Percentiles rank a stretch among this genome's conserved stretches.
Conservation (phyloP, 2,113 vertebrate genomes). For the Mola mola region DNA sequence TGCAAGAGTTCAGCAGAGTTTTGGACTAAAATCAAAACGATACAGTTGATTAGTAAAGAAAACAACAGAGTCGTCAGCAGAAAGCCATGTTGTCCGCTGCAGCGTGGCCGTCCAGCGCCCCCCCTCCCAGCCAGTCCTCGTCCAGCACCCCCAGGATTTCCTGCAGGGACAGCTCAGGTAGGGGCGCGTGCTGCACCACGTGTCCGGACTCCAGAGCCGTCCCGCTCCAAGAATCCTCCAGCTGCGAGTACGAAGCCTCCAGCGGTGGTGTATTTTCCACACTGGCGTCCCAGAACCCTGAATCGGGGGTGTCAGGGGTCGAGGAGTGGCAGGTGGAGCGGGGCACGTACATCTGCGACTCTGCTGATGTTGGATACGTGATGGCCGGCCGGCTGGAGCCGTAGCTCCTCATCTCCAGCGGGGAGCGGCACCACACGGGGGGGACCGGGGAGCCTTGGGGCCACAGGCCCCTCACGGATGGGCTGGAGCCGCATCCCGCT, state of each 20-base stretch:
- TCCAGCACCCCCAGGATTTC: constrained; percentile 76
- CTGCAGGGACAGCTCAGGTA: constrained; percentile 77
- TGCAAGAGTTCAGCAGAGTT: no score
- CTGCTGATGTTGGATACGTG: constrained; percentile 45
- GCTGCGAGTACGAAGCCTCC: constrained; percentile 24
- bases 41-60: constrained; percentile 33
- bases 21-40: constrained; percentile 21
- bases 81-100: constrained; percentile 31
- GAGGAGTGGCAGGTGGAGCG: constrained; percentile 35
- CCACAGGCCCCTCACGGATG: constrained; percentile 53
- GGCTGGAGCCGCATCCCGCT: constrained; percentile 19
- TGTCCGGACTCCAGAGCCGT: constrained; percentile 2
- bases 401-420: constrained; percentile 47
- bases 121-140: constrained; percentile 70
- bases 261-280: constrained; percentile 39
- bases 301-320: constrained; percentile 71
- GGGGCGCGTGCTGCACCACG: constrained; percentile 30
- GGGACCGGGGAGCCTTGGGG: constrained; percentile 27
- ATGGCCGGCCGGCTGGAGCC: constrained; percentile 18
- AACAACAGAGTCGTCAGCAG: constrained; percentile 29
- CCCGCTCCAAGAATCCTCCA: constrained; percentile 53
- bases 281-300: constrained; percentile 68
- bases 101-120: constrained; percentile 15
- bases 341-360: constrained; percentile 45
- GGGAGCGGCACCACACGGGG: constrained; percentile 50